These are phyloP conservation scores for Gymnocephalus cernua DNA, from an alignment of 2,113 vertebrate species.

Conservation along the genomic window DNA sequence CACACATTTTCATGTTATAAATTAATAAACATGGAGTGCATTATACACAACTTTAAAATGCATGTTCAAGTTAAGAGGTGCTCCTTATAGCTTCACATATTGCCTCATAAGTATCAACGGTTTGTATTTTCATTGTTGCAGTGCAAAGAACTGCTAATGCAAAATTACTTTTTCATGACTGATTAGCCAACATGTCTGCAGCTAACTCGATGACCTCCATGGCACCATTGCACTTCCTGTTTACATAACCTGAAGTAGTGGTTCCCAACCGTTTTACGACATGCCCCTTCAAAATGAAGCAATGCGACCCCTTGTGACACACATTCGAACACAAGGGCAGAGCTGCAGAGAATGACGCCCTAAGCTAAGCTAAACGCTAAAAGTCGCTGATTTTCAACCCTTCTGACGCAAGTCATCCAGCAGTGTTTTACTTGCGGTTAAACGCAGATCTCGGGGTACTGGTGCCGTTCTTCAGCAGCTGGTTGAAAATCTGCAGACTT, in stretches of 20 bases:
- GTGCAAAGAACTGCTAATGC: not conserved
- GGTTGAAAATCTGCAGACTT: no score
- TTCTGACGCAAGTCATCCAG: no score
- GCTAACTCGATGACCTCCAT: not conserved
- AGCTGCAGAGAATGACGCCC: no score
- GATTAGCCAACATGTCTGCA: not conserved
- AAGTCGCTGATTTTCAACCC: no score
- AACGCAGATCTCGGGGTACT: no score
- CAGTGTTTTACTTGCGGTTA: no score
- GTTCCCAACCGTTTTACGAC: no score
- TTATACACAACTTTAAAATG: not conserved
- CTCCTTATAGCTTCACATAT: not conserved
- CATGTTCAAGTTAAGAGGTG: not conserved
- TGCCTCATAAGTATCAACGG: not conserved
- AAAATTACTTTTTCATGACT: not conserved
- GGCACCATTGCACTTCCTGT: not conserved
- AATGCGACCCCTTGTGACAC: not conserved
- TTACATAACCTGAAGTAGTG: not conserved
- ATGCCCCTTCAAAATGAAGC: not conserved
- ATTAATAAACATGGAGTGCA: constrained; percentile 18
- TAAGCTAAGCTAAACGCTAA: no score
- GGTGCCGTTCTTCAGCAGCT: no score
- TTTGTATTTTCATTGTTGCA: not conserved
- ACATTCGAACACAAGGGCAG: no score
- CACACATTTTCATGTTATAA: not conserved